These are phyloP conservation scores for Harmothoe impar DNA, from an alignment of 2,888 invertebrate species.

Conservation along the genomic window DNA sequence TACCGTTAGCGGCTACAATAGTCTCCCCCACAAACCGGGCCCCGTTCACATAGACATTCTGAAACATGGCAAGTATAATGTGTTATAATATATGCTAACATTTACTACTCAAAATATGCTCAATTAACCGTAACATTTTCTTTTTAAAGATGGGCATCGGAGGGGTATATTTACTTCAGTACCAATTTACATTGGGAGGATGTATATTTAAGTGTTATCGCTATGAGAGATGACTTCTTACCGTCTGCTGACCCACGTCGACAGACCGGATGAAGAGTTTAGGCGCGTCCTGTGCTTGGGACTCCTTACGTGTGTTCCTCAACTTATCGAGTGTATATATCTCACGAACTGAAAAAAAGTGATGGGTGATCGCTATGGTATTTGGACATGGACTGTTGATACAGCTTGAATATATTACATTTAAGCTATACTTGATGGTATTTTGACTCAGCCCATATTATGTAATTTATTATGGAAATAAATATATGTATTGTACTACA, in stretches of 20 bases:
- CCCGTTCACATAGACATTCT: constrained; percentile 51
- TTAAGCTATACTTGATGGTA: too few relatives aligned
- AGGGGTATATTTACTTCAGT: too few relatives aligned
- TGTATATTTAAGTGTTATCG: too few relatives aligned
- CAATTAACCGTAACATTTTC: too few relatives aligned
- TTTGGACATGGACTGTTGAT: background rate
- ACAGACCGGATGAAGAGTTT: constrained; percentile 7
- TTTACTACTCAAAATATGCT: too few relatives aligned
- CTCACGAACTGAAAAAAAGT: background rate
- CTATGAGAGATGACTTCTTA: background rate
- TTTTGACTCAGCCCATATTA: too few relatives aligned
- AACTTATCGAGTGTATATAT: background rate
- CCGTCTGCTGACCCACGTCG: background rate
- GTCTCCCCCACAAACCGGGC: background rate
- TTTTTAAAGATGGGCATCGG: too few relatives aligned
- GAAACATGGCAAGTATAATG: background rate
- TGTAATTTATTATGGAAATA: too few relatives aligned
- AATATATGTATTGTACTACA: too few relatives aligned
- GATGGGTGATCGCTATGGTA: background rate
- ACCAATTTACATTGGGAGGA: too few relatives aligned
- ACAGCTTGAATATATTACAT: too few relatives aligned
- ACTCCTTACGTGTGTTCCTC: background rate
- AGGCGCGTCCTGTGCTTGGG: background rate
- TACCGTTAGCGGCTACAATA: constrained; percentile 26
- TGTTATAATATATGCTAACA: too few relatives aligned